A percentile compares a stretch with the other conserved stretches of the same genome.
phyloP scores from a whole-genome alignment of 2,113 vertebrate genomes.

The Cyanoramphus novaezelandiae region DNA sequence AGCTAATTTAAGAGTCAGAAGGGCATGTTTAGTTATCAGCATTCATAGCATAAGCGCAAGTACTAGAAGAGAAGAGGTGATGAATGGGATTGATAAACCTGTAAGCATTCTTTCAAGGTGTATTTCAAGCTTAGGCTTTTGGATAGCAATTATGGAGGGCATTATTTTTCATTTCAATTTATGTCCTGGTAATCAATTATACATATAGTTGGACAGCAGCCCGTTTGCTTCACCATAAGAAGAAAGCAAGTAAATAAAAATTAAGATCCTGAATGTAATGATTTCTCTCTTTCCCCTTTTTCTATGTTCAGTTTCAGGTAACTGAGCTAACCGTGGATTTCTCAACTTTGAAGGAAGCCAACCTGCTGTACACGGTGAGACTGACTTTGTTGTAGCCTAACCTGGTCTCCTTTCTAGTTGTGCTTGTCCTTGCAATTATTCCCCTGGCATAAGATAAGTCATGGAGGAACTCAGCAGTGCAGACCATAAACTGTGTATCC shows the following conservation, averaged over 20 bases:
- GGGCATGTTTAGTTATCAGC: background rate
- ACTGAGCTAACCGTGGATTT: background rate
- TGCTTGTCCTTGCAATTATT: background rate
- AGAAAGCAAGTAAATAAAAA: constrained; percentile 8
- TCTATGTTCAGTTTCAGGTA: background rate
- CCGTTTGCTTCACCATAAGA: background rate
- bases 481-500: background rate
- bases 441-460: background rate
- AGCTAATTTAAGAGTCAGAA: background rate
- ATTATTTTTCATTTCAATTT: constrained; percentile 23
- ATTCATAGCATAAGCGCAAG: background rate
- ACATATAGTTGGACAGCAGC: background rate
- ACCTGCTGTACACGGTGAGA: background rate
- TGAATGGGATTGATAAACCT: background rate
- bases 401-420: background rate
- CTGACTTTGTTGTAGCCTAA: background rate
- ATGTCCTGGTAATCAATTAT: constrained; percentile 4
- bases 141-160: background rate
- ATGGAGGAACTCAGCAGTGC: background rate
- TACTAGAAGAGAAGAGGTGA: background rate
- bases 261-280: background rate
- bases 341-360: background rate
- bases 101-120: background rate
- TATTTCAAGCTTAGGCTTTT: constrained; percentile 5
- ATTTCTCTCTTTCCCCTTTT: background rate